A percentile compares a stretch with the other conserved stretches of the same genome.
Conservation (phyloP, 2,113 vertebrate genomes). For the Plecotus auritus region DNA sequence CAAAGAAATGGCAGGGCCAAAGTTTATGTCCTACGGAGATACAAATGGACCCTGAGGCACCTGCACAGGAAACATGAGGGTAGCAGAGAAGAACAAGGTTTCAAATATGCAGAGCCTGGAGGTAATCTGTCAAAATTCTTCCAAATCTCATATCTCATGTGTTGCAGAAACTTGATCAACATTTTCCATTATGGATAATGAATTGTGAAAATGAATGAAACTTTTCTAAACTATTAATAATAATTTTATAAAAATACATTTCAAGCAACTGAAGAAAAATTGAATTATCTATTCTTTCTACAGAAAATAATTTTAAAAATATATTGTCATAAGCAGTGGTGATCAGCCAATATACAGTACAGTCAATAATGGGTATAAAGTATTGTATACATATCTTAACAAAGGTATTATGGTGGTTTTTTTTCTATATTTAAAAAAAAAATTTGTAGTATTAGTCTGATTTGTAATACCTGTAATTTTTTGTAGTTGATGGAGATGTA, state of each 20-base stretch:
- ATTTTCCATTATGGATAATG: not conserved
- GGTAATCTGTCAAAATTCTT: not conserved
- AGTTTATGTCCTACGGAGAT: not conserved
- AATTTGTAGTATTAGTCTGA: not conserved
- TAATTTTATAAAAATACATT: not conserved
- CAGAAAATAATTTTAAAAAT: not conserved
- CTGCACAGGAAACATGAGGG: not conserved
- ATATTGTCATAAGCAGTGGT: not conserved
- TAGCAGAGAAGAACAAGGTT: not conserved
- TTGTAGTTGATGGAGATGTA: not conserved
- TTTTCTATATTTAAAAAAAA: not conserved
- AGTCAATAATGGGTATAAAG: not conserved
- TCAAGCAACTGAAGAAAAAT: not conserved
- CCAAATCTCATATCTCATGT: not conserved
- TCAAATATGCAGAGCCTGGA: not conserved
- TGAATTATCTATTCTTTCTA: not conserved
- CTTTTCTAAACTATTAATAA: not conserved
- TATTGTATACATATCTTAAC: not conserved
- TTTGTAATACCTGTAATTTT: not conserved
- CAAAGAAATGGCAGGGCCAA: not conserved
- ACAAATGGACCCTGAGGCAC: not conserved
- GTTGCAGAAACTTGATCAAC: not conserved
- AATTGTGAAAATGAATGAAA: not conserved
- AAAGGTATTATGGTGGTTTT: not conserved
- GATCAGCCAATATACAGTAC: not conserved